Base-by-base conservation (phyloP, 2,113 vertebrate genomes). In the Pedionomus torquatus region DNA sequence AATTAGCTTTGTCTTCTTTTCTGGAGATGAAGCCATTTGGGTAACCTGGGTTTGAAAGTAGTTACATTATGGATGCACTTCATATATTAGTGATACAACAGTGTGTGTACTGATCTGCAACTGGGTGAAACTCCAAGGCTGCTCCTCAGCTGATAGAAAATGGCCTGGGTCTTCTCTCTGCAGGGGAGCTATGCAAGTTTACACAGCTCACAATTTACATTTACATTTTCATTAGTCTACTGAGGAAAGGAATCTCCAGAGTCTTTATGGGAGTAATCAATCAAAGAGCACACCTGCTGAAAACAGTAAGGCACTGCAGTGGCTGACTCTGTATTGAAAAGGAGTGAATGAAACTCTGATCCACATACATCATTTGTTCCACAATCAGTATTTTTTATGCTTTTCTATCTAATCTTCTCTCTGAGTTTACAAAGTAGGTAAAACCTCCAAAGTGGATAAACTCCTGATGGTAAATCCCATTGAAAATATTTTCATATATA, bases 161-260 rank as follows among this genome's bases (percentile, higher is more conserved):
- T 9, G 11, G 70, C 19, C 81, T 52, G 63, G 31, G 25, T 76
- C 70, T 60, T 71, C 57, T 68, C 7, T 0, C 70, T 64, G 58
- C 83, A 82, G 64, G 52, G 46, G 43, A 58, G 23, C 83, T 55
- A 4, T 30, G 52, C 1, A 9, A 81, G 48, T 89, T 83, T 68
- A 71, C 57, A 71, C 28, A 5, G 26, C 48, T 83, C 43, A 55
- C 78, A 51, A 81, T 75, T 37, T 63, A 39, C 57, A 49, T 78
- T 87, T 91, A 41, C 72, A 71, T 87, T 94, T 93, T 79, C 70
- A 80, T 90, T 94, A 90, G 57, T 43, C 79, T 71, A 21, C 52
- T 28, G 48, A 75, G 81, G 74, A 81, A 75, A 76, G 51, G 52
- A 58, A 87, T 58, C 64, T 93, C 91, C 65, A 8, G 65, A 60